A percentile compares a stretch with the other conserved stretches of the same genome.
Evolutionary conservation across 1,140 invertebrate species (phyloP).

Genomic region (Zaprionus camerounensis): DNA sequence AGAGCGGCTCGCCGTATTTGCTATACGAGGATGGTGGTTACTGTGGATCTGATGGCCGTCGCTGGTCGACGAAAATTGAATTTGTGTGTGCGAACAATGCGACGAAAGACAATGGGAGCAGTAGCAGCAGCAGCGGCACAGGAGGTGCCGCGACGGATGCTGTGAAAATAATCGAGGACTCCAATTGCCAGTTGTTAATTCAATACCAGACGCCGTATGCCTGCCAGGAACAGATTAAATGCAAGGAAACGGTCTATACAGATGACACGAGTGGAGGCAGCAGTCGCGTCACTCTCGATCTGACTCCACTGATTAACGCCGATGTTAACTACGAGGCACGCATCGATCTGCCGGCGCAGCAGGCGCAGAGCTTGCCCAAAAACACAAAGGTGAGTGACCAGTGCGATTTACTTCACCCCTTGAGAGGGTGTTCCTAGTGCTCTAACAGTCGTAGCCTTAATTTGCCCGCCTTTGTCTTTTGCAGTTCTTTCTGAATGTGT

Average conservation of each 20-base stretch:
- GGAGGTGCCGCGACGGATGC: slow-evolving; percentile 36
- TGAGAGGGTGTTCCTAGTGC: background rate
- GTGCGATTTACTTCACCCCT: background rate
- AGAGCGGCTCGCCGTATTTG: slow-evolving; percentile 85
- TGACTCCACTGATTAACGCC: slow-evolving; percentile 84
- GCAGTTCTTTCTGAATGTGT: slow-evolving; percentile 85
- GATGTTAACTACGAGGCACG: slow-evolving; percentile 85
- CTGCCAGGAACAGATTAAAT: slow-evolving; percentile 84
- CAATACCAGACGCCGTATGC: slow-evolving; percentile 84
- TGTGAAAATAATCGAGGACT: slow-evolving; percentile 84
- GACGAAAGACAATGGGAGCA: slow-evolving; percentile 57
- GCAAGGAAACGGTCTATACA: slow-evolving; percentile 58
- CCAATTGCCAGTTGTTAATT: slow-evolving; percentile 85
- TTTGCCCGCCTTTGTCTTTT: slow-evolving; percentile 63
- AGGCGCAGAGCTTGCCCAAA: slow-evolving; percentile 64
- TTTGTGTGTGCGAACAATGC: slow-evolving; percentile 85
- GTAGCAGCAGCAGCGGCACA: slow-evolving; percentile 11
- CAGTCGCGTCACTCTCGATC: slow-evolving; percentile 77
- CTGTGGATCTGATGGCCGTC: slow-evolving; percentile 66
- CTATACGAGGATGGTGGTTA: slow-evolving; percentile 85
- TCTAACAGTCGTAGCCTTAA: slow-evolving; percentile 23
- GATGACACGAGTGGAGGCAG: slow-evolving; percentile 56
- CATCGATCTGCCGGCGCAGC: slow-evolving; percentile 67
- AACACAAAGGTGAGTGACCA: slow-evolving; percentile 72
- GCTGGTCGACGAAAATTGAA: slow-evolving; percentile 85